Conservation (phyloP, 1,140 invertebrate species). For the Nilaparvata lugens region DNA sequence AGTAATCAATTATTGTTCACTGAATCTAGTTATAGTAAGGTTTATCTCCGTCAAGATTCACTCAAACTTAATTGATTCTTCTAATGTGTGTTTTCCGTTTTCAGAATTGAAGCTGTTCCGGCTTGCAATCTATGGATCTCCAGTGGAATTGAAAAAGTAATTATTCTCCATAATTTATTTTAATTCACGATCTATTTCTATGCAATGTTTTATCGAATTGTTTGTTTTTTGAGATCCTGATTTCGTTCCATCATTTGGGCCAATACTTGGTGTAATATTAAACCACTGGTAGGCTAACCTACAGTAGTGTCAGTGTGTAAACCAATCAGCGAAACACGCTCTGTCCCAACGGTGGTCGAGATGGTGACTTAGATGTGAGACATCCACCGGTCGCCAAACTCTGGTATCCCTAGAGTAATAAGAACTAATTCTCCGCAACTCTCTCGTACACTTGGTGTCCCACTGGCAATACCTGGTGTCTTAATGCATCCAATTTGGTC, state of each 20-base stretch:
- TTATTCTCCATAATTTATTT: neutral
- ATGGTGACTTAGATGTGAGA: too few species aligned
- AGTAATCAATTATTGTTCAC: too few species aligned
- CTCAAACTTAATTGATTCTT: too few species aligned
- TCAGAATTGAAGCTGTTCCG: neutral
- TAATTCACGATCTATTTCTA: neutral
- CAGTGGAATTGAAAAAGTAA: neutral
- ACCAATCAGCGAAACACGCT: neutral
- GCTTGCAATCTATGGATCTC: neutral
- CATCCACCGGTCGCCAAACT: too few species aligned
- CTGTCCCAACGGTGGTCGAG: too few species aligned
- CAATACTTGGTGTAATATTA: neutral
- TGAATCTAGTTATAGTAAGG: too few species aligned
- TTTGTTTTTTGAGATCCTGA: neutral
- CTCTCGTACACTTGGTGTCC: too few species aligned
- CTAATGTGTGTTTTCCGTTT: neutral
- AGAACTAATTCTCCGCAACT: too few species aligned
- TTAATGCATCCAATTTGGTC: too few species aligned
- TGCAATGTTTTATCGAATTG: neutral
- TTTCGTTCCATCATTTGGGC: neutral
- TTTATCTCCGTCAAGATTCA: too few species aligned
- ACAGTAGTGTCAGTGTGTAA: neutral
- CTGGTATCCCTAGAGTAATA: too few species aligned
- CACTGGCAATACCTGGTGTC: too few species aligned
- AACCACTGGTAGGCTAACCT: neutral